phyloP scores from a whole-genome alignment of 2,888 invertebrate genomes.

The Nemotelus nigrinus region DNA sequence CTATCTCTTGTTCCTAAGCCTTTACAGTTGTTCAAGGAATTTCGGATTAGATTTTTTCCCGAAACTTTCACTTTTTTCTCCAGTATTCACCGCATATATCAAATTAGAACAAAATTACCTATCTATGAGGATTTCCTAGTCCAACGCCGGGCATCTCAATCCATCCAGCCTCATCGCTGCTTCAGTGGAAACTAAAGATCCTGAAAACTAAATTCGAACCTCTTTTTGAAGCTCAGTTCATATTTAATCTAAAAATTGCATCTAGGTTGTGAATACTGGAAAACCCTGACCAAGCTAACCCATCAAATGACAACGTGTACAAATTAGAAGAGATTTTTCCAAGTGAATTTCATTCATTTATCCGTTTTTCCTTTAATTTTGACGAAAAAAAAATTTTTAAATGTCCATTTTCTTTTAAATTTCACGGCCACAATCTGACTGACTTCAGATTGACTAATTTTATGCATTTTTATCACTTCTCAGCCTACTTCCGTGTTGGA shows the following conservation, averaged over 20 bases:
- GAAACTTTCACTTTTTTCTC: conserved; percentile 34
- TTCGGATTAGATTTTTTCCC: background rate
- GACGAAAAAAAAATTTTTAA: conserved; percentile 15
- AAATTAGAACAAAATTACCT: conserved; percentile 37
- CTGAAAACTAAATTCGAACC: conserved; percentile 43
- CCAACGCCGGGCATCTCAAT: conserved; percentile 10
- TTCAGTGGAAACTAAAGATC: background rate
- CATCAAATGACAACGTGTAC: conserved; percentile 21
- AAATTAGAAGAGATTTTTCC: conserved; percentile 35
- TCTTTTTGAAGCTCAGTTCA: background rate
- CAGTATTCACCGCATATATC: conserved; percentile 51
- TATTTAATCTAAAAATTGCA: background rate
- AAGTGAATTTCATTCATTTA: conserved; percentile 24
- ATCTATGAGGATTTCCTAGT: background rate
- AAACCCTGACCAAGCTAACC: conserved; percentile 31
- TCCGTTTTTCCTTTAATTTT: conserved; percentile 14
- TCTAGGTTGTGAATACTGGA: conserved; percentile 50
- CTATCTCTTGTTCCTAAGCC: conserved; percentile 17
- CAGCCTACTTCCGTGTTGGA: conserved; percentile 2
- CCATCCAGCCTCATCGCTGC: background rate
- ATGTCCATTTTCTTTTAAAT: conserved; percentile 4
- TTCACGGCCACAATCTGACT: conserved; percentile 54
- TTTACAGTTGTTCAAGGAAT: conserved; percentile 6
- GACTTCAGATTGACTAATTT: conserved; percentile 49
- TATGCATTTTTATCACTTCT: conserved; percentile 28